Base-by-base conservation (phyloP, 2,113 vertebrate genomes). In the Fulica atra region DNA sequence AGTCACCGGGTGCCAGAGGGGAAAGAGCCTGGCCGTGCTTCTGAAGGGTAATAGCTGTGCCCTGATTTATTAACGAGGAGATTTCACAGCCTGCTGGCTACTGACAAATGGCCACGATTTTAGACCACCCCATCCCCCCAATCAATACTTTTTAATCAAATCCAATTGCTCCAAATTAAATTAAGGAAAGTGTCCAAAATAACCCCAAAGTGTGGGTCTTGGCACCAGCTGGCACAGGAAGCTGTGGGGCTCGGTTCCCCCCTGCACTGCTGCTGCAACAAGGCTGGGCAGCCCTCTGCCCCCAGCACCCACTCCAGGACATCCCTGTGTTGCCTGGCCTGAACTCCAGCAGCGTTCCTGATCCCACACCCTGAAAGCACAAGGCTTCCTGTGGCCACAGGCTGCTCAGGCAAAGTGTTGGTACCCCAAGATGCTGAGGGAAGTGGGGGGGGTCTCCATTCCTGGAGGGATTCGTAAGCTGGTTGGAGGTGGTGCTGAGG, bases 111-210 rank as follows among this genome's bases (percentile, higher is more conserved):
- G 93, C 56, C 88, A 90, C 84, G 96, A 96, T 97, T 97, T 97
- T 90, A 94, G 76, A 54, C 63, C 69, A 77, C 38, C 38, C 74
- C 71, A 69, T n/a, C 42, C 35, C 16, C 44, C 66, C 78, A 96
- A 94, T 98, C 98, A 70, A 98, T 98, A 96, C 46, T 86, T 95
- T 97, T 97, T 98, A 97, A 98, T 98, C 92, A 96, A 98, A 97
- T 96, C 96, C 92, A 91, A 97, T 96, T 64, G 54, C 70, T 86
- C 74, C 92, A 92, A 95, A 97, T 97, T 96, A 92, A 97, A 97
- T 97, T 97, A 97, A 97, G 91, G 91, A 46, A 79, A 89, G 83
- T 9, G 63, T 91, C 89, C 65, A 71, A 78, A 95, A 91, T 64
- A 66, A 71, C 83, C 92, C 78, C 90, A 13, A 81, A 97, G 84